These are phyloP conservation scores for Tricholauxania praeusta DNA, from an alignment of 2,888 invertebrate genomes.

Conservation along the genomic window DNA sequence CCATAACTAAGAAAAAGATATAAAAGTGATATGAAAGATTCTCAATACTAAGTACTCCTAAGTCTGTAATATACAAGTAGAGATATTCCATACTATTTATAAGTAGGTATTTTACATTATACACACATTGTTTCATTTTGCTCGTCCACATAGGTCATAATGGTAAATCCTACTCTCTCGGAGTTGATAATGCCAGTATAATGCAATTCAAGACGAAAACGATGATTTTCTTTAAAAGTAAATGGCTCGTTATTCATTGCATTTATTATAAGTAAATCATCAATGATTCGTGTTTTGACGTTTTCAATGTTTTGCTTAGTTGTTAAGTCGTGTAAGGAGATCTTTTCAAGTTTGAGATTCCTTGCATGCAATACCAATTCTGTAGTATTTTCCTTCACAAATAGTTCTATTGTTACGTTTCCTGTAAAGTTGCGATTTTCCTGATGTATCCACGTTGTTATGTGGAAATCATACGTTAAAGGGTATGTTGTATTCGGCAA, in stretches of 20 bases:
- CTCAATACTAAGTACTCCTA: too few species aligned
- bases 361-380: conserved; percentile 46
- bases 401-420: conserved; percentile 45
- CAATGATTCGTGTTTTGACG: conserved; percentile 24
- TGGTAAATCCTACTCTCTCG: conserved; percentile 74
- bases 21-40: too few species aligned
- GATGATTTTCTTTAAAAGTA: conserved; percentile 22
- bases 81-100: too few species aligned
- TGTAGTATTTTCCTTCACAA: conserved; percentile 23
- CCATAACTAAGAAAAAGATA: conserved; percentile 54
- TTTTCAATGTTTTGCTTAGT: conserved; percentile 29
- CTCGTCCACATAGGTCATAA: conserved; percentile 68
- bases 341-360: conserved; percentile 26
- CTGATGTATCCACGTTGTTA: conserved; percentile 46
- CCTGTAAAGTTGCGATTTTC: conserved; percentile 39
- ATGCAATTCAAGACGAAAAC: conserved; percentile 62
- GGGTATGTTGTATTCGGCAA: conserved; percentile 70
- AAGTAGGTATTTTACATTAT: too few species aligned
- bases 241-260: conserved; percentile 20
- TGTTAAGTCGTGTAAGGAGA: conserved; percentile 41
- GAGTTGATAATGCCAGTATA: conserved; percentile 71
- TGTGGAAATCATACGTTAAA: conserved; percentile 67
- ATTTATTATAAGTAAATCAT: conserved; percentile 39
- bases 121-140: conserved; percentile 56
- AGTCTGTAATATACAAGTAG: too few species aligned